Evolutionary conservation across 2,797 vertebrate genomes (phyloP), one percentile per base, ranked within the genome.

Genomic region (Rousettus madagascariensis): DNA sequence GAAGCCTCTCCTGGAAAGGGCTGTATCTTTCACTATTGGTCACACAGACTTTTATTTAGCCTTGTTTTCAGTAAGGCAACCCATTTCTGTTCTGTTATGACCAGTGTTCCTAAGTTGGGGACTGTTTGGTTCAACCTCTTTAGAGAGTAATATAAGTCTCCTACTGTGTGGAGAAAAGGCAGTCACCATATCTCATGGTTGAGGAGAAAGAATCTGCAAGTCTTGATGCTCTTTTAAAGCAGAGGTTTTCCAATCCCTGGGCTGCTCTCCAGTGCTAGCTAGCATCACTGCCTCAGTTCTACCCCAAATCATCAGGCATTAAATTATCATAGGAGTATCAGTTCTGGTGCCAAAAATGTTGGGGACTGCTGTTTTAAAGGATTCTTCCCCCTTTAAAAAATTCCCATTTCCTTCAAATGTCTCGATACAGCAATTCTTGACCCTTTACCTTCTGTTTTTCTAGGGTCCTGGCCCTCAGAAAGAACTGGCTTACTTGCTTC

Each of bases 61-160:
- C 30, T 77, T 86, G 8, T 90, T 95, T 95, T 83, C n/a, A 90
- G 53, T 86, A 77, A 80, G 88, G 38, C 53, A 59, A 30, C 38
- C 16, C 19, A 46, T 78, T 93, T 92, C 65, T 90, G 8, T 95
- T 94, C 46, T 90, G 22, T 72, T 86, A 75, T 65, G 61, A 30
- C 66, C 36, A 4, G 2, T 77, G 71, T 71, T 90, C 38, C 57
- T 91, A 46, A 84, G 11, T 87, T 94, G 57, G 24, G 19, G 28
- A 72, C 5, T 78, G 74, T 92, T 78, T 77, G 85, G 24, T 79
- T 83, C 74, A 71, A 1, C 72, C 13, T 96, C 9, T 89, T n/a
- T n/a, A 91, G 59, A 77, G 33, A 89, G 30, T 95, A 86, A 82
- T 26, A 69, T 63, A 84, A 72, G 19, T 69, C 28, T 86, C 93